These are phyloP conservation scores for Prenolepis imparis DNA, from an alignment of 2,888 invertebrate genomes.

Conservation along the genomic window DNA sequence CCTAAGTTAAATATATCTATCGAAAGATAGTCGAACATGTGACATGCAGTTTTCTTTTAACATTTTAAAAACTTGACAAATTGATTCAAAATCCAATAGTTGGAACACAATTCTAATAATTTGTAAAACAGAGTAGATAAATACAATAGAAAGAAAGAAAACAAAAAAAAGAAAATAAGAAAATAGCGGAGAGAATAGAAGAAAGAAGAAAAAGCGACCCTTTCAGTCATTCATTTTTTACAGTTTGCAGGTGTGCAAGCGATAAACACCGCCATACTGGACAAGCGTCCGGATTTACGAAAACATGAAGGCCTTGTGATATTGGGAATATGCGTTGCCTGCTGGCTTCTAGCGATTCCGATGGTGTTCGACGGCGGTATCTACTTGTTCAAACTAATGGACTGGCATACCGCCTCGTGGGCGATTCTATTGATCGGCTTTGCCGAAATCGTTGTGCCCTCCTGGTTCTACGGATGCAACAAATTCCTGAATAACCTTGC, in stretches of 20 bases:
- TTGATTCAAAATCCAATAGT: no score
- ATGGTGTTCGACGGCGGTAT: constrained; percentile 93
- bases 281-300: constrained; percentile 89
- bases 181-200: background rate
- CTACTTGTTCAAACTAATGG: constrained; percentile 91
- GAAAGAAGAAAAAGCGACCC: constrained; percentile 42
- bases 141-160: background rate
- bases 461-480: constrained; percentile 91
- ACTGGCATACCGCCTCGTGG: constrained; percentile 93
- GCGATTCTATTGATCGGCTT: constrained; percentile 91
- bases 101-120: no score
- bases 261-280: constrained; percentile 90
- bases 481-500: constrained; percentile 88
- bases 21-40: no score
- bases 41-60: no score
- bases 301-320: constrained; percentile 89
- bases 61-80: no score
- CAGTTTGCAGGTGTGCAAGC: constrained; percentile 91
- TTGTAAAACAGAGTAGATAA: background rate
- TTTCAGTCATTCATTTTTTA: constrained; percentile 68
- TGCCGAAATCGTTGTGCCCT: constrained; percentile 89
- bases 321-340: constrained; percentile 89
- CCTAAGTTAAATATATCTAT: no score
- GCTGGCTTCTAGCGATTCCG: constrained; percentile 91
- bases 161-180: background rate